Conservation (phyloP, 2,113 vertebrate genomes). For the Atractosteus spatula region DNA sequence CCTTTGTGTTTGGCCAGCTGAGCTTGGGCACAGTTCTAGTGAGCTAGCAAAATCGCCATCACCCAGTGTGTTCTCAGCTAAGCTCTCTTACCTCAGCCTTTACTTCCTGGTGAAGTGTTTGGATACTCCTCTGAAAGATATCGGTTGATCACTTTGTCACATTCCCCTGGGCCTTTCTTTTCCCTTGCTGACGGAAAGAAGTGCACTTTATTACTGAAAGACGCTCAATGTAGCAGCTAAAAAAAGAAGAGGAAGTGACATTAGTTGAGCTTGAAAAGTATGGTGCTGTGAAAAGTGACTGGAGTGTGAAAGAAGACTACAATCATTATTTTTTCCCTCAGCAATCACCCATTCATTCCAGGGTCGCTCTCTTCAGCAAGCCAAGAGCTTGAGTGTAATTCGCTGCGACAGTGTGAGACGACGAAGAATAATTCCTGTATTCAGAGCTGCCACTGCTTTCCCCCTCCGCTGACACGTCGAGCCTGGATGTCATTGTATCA, state of each 20-base stretch:
- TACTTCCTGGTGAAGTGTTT: slow-evolving; percentile 19
- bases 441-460: slow-evolving; percentile 64
- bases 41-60: too few relatives aligned
- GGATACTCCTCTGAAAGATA: slow-evolving; percentile 45
- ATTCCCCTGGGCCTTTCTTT: slow-evolving; percentile 45
- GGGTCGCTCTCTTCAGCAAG: slow-evolving; percentile 64
- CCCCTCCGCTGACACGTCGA: slow-evolving; percentile 66
- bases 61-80: background rate
- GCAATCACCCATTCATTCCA: slow-evolving; percentile 68
- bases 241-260: slow-evolving; percentile 54
- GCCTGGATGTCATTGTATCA: slow-evolving; percentile 78
- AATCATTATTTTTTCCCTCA: slow-evolving; percentile 79
- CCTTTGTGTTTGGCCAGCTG: too few relatives aligned
- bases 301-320: slow-evolving; percentile 80
- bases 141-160: slow-evolving; percentile 61
- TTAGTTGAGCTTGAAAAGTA: slow-evolving; percentile 68
- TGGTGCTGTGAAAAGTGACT: slow-evolving; percentile 69
- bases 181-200: slow-evolving; percentile 16
- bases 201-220: slow-evolving; percentile 29
- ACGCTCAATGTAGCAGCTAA: slow-evolving; percentile 46
- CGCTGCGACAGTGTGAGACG: slow-evolving; percentile 78
- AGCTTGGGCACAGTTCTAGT: too few relatives aligned
- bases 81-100: background rate
- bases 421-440: slow-evolving; percentile 83
- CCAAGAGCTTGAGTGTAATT: slow-evolving; percentile 77